Evolutionary conservation across 2,113 vertebrate species (phyloP).

Genomic region (Cyphomyrus plagiostoma): DNA sequence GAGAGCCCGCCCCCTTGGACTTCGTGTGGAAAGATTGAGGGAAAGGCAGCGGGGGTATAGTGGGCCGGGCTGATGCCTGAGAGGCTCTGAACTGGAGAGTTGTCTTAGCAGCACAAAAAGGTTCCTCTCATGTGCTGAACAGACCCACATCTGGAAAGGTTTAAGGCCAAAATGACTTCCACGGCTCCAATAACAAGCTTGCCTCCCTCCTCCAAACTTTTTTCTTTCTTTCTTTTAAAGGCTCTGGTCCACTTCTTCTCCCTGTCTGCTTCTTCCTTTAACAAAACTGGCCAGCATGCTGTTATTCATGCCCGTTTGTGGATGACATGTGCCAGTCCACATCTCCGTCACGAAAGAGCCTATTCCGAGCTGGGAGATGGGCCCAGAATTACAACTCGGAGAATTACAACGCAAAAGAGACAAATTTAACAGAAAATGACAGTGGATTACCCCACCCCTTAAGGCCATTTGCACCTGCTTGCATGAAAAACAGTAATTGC

Average conservation of each 20-base stretch:
- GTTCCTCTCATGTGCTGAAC: conserved; percentile 33
- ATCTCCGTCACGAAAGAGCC: not conserved
- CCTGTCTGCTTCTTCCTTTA: not conserved
- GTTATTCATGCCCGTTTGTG: not conserved
- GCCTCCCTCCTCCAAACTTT: conserved; percentile 29
- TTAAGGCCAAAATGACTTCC: conserved; percentile 65
- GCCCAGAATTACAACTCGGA: not conserved
- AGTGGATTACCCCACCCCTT: too few relatives aligned
- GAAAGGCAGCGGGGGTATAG: not conserved
- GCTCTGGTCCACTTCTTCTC: not conserved
- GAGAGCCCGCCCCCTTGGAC: not conserved
- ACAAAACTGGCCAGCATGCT: not conserved
- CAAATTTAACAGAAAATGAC: not conserved
- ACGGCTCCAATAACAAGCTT: conserved; percentile 64
- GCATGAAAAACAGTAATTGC: not conserved
- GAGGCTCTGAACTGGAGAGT: not conserved
- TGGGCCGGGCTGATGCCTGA: not conserved
- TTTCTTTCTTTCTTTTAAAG: not conserved
- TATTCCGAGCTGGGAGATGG: not conserved
- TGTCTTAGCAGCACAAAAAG: conserved; percentile 12
- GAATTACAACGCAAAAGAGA: not conserved
- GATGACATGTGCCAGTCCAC: not conserved
- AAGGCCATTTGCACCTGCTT: not conserved
- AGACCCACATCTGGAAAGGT: conserved; percentile 67
- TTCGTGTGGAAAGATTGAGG: not conserved